Evolutionary conservation across 2,888 invertebrate genomes (phyloP), one percentile per base, ranked within the genome.

Genomic region (Orgyia antiqua): DNA sequence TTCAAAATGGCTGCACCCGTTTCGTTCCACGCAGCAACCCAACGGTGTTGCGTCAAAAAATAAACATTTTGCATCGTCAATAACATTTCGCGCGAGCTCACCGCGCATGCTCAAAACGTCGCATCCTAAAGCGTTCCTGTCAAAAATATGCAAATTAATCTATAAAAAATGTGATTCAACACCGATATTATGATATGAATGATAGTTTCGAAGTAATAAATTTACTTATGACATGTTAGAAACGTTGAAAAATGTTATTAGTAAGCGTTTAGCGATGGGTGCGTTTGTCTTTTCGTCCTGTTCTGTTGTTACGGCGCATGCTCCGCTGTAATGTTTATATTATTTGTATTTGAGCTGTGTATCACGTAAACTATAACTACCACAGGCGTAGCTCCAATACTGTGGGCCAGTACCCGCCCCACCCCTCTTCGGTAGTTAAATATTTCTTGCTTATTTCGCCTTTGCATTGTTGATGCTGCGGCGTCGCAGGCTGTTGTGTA

Each of bases 301-400:
- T 68, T 84, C 83, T 62, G 68, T 43, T 20, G 39, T 45, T 43
- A 80, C 63, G 36, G 86, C 86, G 83, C 86, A 86, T 86, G 86
- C 86, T 72, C 83, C 46, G 76, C 55, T 66, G 76, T 76, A 80
- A 84, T 87, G 87, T 87, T 87, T 87, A 87, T 87, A 87, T 87
- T 87, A 87, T 87, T 87, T 87, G 87, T 87, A 87, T 87, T 87
- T 84, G 82, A 87, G 86, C 83, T 87, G 87, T 87, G 87, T 87
- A 87, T 87, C 87, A 80, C 75, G 87, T 87, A 87, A 87, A 87
- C 87, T 87, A 87, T 84, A 87, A 87, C 86, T 87, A 87, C 87
- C 86, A 84, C 87, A 86, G 82, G 69, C 80, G 73, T 73, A 82
- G 79, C 86, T 73, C 87, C 84, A 84, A 84, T 83, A 82, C 86